Percentiles rank a stretch among this genome's conserved stretches.
Conservation (phyloP, 2,797 vertebrate species). For the Oophaga sylvatica region DNA sequence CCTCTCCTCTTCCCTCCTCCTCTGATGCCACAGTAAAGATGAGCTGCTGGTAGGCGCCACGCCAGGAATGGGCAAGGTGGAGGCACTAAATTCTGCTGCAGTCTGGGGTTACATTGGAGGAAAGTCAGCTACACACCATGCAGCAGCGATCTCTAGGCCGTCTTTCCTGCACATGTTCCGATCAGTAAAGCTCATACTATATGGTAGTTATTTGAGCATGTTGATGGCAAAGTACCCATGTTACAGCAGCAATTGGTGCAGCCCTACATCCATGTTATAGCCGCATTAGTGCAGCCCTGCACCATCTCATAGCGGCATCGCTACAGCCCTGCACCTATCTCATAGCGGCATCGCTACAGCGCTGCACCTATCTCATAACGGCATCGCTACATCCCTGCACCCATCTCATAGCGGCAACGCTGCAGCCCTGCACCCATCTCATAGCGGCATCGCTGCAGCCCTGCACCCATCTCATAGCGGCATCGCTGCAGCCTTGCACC, state of each 20-base stretch:
- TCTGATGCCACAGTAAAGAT: conserved; percentile 46
- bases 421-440: neutral
- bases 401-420: neutral
- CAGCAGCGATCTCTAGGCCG: neutral
- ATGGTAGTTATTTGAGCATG: neutral
- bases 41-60: conserved; percentile 63
- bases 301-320: neutral
- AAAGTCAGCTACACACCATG: neutral
- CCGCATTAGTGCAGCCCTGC: neutral
- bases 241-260: neutral
- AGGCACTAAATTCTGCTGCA: conserved; percentile 42
- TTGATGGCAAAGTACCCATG: neutral
- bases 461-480: neutral
- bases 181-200: neutral
- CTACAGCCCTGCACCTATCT: neutral
- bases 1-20: conserved; percentile 64
- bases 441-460: rapidly evolving
- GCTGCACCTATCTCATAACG: no score
- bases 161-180: neutral
- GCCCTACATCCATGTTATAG: neutral
- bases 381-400: neutral
- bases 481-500: neutral
- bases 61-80: conserved; percentile 45
- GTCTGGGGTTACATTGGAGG: conserved; percentile 14
- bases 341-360: no score